Base-by-base conservation (phyloP, 2,888 invertebrate genomes). In the Cheiracanthium punctorium region DNA sequence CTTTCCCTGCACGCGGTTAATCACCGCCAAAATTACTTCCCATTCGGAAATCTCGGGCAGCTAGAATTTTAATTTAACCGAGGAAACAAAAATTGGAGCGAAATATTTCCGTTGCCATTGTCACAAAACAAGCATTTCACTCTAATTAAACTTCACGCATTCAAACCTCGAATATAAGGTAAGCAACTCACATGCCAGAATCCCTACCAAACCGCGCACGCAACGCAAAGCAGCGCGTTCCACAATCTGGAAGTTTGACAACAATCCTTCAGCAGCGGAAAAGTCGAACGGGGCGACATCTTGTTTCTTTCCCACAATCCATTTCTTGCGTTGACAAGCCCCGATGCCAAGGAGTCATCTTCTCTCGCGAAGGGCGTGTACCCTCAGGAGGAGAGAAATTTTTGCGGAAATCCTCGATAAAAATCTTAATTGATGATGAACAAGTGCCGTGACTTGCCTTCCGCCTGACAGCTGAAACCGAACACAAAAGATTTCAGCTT, bases 281-380 rank as follows among this genome's bases (percentile, higher is more conserved):
- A n/a, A 70, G 41, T 1, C 24, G 70, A n/a, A n/a, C n/a, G n/a
- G 28, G 48, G 32, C 65, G 52, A 37, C 75, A 71, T 58, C 58
- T 41, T 48, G 76, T 24, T 33, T 67, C 2, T 14, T 85, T 85
- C 84, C 79, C 84, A 85, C 79, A 52, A 74, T 85, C 37, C 74
- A 79, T 85, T 85, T 79, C 43, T 28, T 17, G 58, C 74, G 84
- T 67, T 73, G 79, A 85, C 84, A 79, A 29, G 64, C 64, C 64
- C 20, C 67, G 74, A 69, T 58, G 32, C 33, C 58, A 67, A 32
- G 24, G 32, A 37, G 58, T 43, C 37, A 29, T 43, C 43, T 37
- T 28, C 29, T 30, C 29, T 30, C 14, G 71, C 7, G 30, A 28
- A 28, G 71, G 71, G 71, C 43, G 71, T 70, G 70, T 41, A 17